Evolutionary conservation across 2,888 invertebrate genomes (phyloP).

Genomic region (Mystacides longicornis): DNA sequence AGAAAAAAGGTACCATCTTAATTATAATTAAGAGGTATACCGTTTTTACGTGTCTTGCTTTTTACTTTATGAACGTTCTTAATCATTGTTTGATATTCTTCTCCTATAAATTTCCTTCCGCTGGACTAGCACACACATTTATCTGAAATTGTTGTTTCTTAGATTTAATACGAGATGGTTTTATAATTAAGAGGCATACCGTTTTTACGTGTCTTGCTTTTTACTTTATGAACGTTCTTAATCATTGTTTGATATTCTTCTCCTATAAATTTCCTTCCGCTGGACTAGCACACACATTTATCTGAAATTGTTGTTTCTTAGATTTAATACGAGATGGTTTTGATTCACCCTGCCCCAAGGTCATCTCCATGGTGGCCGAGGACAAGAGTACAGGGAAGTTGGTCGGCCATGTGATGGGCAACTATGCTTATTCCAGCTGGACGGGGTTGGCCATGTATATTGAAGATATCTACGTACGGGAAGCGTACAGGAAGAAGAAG

Average conservation of each 20-base stretch:
- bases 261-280: too few relatives aligned
- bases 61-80: too few relatives aligned
- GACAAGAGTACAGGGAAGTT: constrained; percentile 33
- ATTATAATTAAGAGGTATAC: too few relatives aligned
- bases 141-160: background rate
- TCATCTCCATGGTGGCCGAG: constrained; percentile 58
- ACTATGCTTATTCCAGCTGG: constrained; percentile 68
- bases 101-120: too few relatives aligned
- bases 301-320: constrained; percentile 28
- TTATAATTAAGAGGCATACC: too few relatives aligned
- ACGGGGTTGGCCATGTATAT: constrained; percentile 61
- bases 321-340: constrained; percentile 65
- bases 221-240: too few relatives aligned
- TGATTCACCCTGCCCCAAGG: constrained; percentile 52
- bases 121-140: background rate
- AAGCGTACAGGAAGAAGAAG: constrained; percentile 28
- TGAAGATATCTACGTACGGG: constrained; percentile 68
- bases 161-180: constrained; percentile 64
- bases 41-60: too few relatives aligned
- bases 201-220: too few relatives aligned
- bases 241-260: too few relatives aligned
- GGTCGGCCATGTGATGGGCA: constrained; percentile 65
- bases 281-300: background rate
- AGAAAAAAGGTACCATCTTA: too few relatives aligned
- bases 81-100: too few relatives aligned